Base-by-base conservation (phyloP, 2,797 vertebrate genomes). In the Sus cebifrons region DNA sequence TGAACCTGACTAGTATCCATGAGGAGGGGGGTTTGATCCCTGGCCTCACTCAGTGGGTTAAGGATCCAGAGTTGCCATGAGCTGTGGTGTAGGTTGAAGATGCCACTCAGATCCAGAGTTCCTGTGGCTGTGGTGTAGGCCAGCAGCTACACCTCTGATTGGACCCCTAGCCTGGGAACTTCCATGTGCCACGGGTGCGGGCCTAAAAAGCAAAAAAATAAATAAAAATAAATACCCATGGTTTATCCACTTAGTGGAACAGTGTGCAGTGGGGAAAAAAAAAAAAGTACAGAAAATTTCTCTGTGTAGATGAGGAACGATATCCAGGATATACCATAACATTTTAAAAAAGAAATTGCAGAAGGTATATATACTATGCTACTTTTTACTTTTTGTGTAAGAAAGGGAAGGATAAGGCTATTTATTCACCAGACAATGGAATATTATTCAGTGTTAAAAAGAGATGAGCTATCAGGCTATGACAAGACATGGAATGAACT, bases 351-450 rank as follows among this genome's bases (percentile, higher is more conserved):
- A 44, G 10, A 77, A 82, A 21, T 67, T 93, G 16, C 25, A 78
- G 25, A 54, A 60, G 5, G 7, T 77, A 3, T 54, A 60, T 73
- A 62, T 60, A 29, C 10, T 67, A 17, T 40, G 15, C 21, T 93
- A 49, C 40, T 86, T 54, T 74, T 86, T 86, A 62, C 44, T n/a
- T 88, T 56, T 60, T 77, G 13, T 78, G 23, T 62, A 92, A 73
- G 58, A 86, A 94, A 70, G n/a, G 44, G 23, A 86, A 86, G 44
- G 67, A 85, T 89, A 94, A 52, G 65, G 65, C 58, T 71, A 73
- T 64, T 70, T 68, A 49, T 87, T 78, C 74, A 86, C 32, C 16
- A 73, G 36, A 73, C 60, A 91, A 49, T 65, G 16, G 58, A 86
- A 32, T 91, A 29, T 79, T 65, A 65, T 49, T 81, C 49, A 23